Evolutionary conservation across 2,113 vertebrate species (phyloP), one percentile per base, ranked within the genome.

Genomic region (Scartelaos histophorus): DNA sequence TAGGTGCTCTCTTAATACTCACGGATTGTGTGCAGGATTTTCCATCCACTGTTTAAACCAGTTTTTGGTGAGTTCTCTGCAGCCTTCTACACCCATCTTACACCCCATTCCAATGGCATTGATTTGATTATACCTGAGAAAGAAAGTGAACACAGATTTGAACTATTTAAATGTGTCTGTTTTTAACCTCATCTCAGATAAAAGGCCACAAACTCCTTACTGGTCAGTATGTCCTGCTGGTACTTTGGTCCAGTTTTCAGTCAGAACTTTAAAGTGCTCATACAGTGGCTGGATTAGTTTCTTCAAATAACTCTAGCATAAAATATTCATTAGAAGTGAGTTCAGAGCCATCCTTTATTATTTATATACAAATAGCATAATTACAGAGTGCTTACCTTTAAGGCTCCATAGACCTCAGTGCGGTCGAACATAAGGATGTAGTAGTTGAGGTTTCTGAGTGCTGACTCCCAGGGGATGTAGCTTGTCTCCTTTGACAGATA

Each of bases 391-490:
- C 47, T 46, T 84, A 98, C 97, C 95, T 93, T 86, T 91, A 99
- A 94, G 67, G 71, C 73, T 16, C 94, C 94, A 0, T 95, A 96
- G 60, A 96, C 94, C 22, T 95, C 94, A 0, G 92, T 93, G 81
- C 96, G 95, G 71, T 99, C 97, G 0, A 99, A 95, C 97, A 99
- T 97, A 78, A 95, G 92, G 82, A 88, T 82, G 83, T 94, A 95
- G 91, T 96, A 97, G 21, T 73, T 60, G 5, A 98, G 91, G 85
- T 93, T 97, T 72, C 19, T 89, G 43, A 98, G 82, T 0, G 96
- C 95, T 0, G 95, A 93, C 66, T 93, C 12, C 97, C 97, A 99
- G 29, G 97, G 97, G 76, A 98, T 92, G 89, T 96, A 98, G 1
- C 85, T 92, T 0, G 0, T 88, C 84, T 98, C 97, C 0, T 0